These are phyloP conservation scores for Lepidochrysops patricia DNA, from an alignment of 2,888 invertebrate species.

Conservation along the genomic window DNA sequence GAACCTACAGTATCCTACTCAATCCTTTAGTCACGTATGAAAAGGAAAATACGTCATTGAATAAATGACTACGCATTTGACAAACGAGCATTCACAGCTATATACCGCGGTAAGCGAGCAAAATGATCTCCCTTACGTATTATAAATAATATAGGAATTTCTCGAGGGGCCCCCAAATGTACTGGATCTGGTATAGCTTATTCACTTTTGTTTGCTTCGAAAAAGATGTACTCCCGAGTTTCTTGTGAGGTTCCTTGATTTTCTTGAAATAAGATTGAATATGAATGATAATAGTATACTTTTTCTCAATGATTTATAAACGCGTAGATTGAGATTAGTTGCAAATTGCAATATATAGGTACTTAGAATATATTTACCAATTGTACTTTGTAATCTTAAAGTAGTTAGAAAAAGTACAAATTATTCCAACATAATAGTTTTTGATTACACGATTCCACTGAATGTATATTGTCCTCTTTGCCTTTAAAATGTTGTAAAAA, in stretches of 20 bases:
- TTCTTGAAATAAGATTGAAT: too few relatives aligned
- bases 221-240: constrained; percentile 23
- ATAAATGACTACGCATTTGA: constrained; percentile 72
- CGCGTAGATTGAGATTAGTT: not conserved
- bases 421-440: too few relatives aligned
- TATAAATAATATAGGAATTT: constrained; percentile 65
- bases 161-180: constrained; percentile 55
- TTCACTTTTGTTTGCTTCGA: constrained; percentile 35
- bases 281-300: too few relatives aligned
- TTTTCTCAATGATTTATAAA: too few relatives aligned
- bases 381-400: too few relatives aligned
- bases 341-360: too few relatives aligned
- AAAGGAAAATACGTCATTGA: constrained; percentile 52
- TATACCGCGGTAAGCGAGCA: constrained; percentile 64
- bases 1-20: constrained; percentile 26
- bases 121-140: constrained; percentile 68
- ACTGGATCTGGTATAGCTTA: constrained; percentile 53
- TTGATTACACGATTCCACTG: too few relatives aligned
- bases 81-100: constrained; percentile 70
- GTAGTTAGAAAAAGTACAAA: too few relatives aligned
- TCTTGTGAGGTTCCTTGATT: constrained; percentile 9
- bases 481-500: not conserved
- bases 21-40: constrained; percentile 33
- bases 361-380: too few relatives aligned
- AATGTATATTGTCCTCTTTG: not conserved